Base-by-base conservation (phyloP, 37 sponge, comb jelly and placozoan genomes). In the Haliclona indistincta region DNA sequence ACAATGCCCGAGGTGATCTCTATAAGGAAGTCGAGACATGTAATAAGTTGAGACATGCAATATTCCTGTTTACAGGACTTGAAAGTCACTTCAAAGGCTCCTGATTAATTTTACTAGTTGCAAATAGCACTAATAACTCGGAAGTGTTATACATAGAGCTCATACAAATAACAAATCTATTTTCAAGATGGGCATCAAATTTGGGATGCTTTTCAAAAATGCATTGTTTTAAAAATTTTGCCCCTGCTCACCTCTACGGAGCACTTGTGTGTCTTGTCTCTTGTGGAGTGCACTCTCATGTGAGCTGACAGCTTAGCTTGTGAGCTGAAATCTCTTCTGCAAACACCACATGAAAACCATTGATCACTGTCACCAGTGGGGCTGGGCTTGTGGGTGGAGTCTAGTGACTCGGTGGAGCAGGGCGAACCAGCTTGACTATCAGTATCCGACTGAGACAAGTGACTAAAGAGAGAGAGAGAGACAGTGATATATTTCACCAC, bases 271-370 rank as follows among this genome's bases (percentile, higher is more conserved):
- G 75, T 43, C 56, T 68, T 78, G 49, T 77, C 66, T 2, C 37
- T 36, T 38, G 74, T 26, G 10, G 51, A 19, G 53, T 89, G 85
- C 4, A 66, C 37, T 38, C 56, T 41, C 22, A 54, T 42, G 65
- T 89, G 90, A 19, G 63, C 52, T 29, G 43, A 43, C 1, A 86
- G 80, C 38, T 86, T 86, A 11, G 75, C 74, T 45, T 73, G 73
- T 34, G 86, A 74, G 25, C 49, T 23, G 63, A 54, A 86, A 34
- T 60, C 86, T 32, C 41, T 79, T 15, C 26, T 5, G 39, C 86
- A 86, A 2, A 67, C 54, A 5, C 62, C 45, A 36, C 86, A 86
- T 56, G 56, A 55, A 56, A 66, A 47, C 39, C 39, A 66, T 39
- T 35, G 36, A 4, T 39, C 26, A 25, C 35, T 36, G 43, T 38